Percentiles rank a stretch among this genome's conserved stretches.
Conservation (phyloP, 2,113 vertebrate species). For the Glaucidium brasilianum region DNA sequence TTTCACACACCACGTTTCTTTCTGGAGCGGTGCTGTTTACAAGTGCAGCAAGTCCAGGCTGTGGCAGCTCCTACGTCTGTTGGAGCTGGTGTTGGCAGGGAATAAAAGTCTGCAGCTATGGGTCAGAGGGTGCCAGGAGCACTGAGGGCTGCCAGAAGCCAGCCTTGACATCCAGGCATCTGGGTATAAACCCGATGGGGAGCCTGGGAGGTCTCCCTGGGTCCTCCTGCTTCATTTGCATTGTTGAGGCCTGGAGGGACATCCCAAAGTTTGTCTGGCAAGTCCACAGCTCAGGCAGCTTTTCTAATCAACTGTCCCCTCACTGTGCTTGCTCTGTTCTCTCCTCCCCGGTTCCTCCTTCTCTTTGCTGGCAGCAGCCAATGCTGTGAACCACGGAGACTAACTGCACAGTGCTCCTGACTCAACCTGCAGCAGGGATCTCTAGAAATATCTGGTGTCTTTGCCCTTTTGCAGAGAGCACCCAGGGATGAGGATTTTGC, state of each 20-base stretch:
- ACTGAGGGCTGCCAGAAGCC: neutral
- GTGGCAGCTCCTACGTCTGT: neutral
- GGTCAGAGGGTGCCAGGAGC: neutral
- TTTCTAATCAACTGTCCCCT: neutral
- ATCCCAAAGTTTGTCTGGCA: neutral
- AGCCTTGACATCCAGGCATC: neutral
- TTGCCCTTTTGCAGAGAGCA: neutral
- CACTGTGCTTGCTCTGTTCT: neutral
- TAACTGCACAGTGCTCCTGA: neutral
- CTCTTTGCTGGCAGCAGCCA: conserved; percentile 13
- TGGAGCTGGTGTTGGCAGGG: fast-evolving
- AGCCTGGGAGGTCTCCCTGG: neutral
- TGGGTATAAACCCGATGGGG: neutral
- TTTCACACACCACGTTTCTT: neutral
- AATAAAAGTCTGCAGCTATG: neutral
- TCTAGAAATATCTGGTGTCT: neutral
- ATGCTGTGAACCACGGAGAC: neutral
- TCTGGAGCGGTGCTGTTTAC: neutral
- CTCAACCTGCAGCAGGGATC: neutral
- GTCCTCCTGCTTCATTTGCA: neutral
- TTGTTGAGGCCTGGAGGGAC: neutral
- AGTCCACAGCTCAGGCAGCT: neutral
- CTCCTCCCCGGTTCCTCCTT: neutral
- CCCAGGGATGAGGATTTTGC: neutral
- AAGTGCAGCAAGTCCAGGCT: neutral